Evolutionary conservation across 2,797 vertebrate species (phyloP), one percentile per base, ranked within the genome.

Genomic region (Periparus ater): DNA sequence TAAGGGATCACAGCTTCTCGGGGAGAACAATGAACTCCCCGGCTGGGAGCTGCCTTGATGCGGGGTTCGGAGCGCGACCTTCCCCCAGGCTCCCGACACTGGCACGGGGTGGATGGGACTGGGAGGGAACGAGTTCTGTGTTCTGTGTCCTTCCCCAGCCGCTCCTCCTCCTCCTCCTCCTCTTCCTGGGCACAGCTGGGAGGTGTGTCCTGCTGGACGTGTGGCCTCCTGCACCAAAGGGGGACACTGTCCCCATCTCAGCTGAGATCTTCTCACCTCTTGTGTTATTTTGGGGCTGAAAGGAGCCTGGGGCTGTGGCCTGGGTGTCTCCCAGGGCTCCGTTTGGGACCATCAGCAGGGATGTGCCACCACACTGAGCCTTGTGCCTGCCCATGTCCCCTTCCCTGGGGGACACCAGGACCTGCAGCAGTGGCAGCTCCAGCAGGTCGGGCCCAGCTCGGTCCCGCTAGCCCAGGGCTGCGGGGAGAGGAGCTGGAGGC

Each of bases 351-450:
- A 7, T 7, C 32, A 36, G 42, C 7, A 6, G 71, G 71, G 51
- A 23, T 0, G 11, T 36, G 62, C 47, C 9, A 0, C 9, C 36
- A 1, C 1, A 0, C 63, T n/a, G 42, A 42, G 1, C 51, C 51
- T 11, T 1, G 19, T 25, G 4, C 19, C 57, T 48, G 1, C 0
- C 2, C 1, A 1, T 6, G 53, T 25, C 42, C 58, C 32, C 20
- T 66, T 17, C 8, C 26, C 4, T 0, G 2, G 29, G 4, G 20
- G 45, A 10, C 48, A 23, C 0, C 0, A 53, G 61, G 34, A n/a
- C 7, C 38, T 36, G 51, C 19, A 5, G 30, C 38, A 2, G 45
- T 7, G 13, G 29, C 50, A 30, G 15, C 40, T 60, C n/a, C 75
- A 58, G 83, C 85, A 47, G 60, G 8, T 9, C 4, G 1, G 51